Evolutionary conservation across 1,140 invertebrate genomes (phyloP).

Genomic region (Magallana gigas): DNA sequence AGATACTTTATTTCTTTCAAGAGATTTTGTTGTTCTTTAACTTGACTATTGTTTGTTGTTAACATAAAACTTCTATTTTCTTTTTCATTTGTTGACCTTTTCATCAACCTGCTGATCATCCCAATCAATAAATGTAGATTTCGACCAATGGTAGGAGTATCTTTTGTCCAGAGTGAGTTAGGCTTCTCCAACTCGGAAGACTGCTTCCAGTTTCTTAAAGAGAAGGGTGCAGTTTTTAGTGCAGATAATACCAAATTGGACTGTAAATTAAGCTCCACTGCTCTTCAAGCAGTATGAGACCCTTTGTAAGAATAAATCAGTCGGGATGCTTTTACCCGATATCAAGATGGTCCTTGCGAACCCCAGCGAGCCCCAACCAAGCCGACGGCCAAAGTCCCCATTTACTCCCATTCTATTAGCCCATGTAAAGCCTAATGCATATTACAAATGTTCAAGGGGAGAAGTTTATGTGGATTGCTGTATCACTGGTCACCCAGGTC

Average conservation of each 20-base stretch:
- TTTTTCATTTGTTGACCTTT: constrained; percentile 70
- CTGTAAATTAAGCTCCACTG: constrained; percentile 84
- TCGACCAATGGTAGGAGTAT: constrained; percentile 92
- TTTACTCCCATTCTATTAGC: neutral
- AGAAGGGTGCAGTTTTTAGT: constrained; percentile 88
- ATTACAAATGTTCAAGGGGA: neutral
- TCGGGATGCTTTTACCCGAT: neutral
- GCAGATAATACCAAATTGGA: constrained; percentile 88
- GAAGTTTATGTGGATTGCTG: neutral
- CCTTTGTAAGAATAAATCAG: neutral
- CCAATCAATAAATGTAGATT: constrained; percentile 85
- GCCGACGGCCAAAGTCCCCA: constrained; percentile 5
- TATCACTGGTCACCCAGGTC: neutral
- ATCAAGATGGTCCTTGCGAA: constrained; percentile 18
- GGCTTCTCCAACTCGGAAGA: constrained; percentile 90
- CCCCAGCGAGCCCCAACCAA: neutral
- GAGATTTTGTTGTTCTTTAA: no score
- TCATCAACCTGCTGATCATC: constrained; percentile 48
- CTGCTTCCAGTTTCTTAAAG: constrained; percentile 91
- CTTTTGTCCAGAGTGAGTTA: constrained; percentile 91
- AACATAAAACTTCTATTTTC: constrained; percentile 78
- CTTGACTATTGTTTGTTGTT: neutral
- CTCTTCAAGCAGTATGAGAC: constrained; percentile 46
- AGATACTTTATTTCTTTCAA: no score
- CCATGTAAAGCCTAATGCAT: constrained; percentile 2